phyloP scores from a whole-genome alignment of 2,113 vertebrate species.

The Muntiacus muntjak region DNA sequence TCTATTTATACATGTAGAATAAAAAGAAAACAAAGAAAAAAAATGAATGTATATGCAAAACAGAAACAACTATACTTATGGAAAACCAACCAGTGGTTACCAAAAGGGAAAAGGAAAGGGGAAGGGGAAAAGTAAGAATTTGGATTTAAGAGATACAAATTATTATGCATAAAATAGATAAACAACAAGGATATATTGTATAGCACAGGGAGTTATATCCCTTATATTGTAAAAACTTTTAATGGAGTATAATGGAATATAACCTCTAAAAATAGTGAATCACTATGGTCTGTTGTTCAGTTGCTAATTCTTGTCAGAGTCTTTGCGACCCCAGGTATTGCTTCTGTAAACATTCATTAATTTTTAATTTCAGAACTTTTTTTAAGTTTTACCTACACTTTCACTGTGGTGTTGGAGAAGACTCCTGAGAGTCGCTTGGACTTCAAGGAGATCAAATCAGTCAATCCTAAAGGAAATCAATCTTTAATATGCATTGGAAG shows the following conservation, averaged over 20 bases:
- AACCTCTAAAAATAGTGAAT: background rate
- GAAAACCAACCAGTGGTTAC: background rate
- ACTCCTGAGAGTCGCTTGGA: background rate
- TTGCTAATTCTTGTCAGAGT: background rate
- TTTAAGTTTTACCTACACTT: background rate
- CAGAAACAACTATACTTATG: background rate
- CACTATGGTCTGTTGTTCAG: background rate
- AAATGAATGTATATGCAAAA: background rate
- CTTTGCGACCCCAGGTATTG: accelerated
- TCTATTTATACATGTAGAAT: background rate
- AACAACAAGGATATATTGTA: background rate
- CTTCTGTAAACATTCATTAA: background rate
- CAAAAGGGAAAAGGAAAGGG: background rate
- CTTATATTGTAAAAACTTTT: background rate
- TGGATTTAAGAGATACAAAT: background rate
- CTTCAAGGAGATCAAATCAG: background rate
- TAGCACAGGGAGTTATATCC: background rate
- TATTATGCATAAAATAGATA: background rate
- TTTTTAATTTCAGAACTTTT: background rate
- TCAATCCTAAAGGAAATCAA: background rate
- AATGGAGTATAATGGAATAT: background rate
- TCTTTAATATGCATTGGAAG: background rate
- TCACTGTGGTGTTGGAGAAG: background rate
- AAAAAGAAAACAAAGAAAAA: background rate
- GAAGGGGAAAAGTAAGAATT: too few relatives aligned